Evolutionary conservation across 2,797 vertebrate genomes (phyloP).

Genomic region (Spondyliosoma cantharus): DNA sequence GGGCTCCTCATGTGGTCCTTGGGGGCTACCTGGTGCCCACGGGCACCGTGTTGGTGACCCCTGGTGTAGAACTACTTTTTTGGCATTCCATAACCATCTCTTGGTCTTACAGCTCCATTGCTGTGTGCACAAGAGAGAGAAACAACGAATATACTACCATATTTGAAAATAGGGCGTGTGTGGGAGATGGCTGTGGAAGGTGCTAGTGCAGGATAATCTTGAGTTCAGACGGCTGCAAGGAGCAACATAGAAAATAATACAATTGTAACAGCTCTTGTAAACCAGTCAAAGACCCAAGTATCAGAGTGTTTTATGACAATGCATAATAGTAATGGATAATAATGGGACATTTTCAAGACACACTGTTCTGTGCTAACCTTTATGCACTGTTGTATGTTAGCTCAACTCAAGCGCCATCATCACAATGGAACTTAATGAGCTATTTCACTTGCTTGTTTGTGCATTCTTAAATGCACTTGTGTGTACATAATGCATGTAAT

Average conservation of each 20-base stretch:
- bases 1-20: too few species aligned
- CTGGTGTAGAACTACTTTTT: too few species aligned
- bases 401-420: not conserved
- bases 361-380: not conserved
- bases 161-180: not conserved
- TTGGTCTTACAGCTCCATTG: not conserved
- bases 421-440: slow-evolving; percentile 8
- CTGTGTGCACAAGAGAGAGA: not conserved
- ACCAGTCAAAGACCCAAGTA: not conserved
- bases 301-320: not conserved
- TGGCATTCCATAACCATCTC: not conserved
- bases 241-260: not conserved
- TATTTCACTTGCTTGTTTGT: not conserved
- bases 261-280: not conserved
- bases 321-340: not conserved
- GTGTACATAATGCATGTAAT: slow-evolving; percentile 9
- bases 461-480: slow-evolving; percentile 2
- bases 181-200: not conserved
- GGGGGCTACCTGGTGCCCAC: too few species aligned
- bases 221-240: not conserved
- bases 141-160: not conserved
- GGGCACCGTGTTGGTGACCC: too few species aligned
- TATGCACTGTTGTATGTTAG: not conserved
- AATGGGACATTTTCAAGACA: not conserved
- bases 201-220: not conserved